Base-by-base conservation (phyloP, 92 coral and sea anemone species). In the Palythoa grandis region DNA sequence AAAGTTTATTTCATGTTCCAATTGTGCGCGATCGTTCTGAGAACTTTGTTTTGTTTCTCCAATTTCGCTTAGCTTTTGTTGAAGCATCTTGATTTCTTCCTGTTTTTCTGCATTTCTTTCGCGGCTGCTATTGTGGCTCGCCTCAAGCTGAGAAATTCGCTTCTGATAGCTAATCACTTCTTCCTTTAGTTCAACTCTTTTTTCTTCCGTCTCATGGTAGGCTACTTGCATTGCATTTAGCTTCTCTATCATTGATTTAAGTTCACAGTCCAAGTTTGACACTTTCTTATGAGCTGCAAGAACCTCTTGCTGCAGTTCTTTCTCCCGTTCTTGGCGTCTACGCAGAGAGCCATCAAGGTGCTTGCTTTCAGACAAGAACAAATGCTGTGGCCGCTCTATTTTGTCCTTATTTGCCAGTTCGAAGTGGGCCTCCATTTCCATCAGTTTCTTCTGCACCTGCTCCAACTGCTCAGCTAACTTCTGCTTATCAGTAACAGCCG, bases 361-460 rank as follows among this genome's bases (percentile, higher is more conserved):
- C 82, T 89, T 89, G 80, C 83, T 89, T 78, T 79, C 92, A 11
- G 74, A 58, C 35, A 43, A 60, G 19, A 71, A 84, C 66, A 89
- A 17, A 52, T 89, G 88, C 53, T 60, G 83, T 50, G 58, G 70
- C 4, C 73, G 58, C 2, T 66, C 85, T 19, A 20, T 48, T 13
- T 20, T 80, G 3, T 63, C 40, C 17, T 71, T 23, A 24, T 89
- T 92, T 11, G 88, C 88, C 77, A 95, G 87, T 83, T 95, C 95
- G 65, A 91, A 89, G 61, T 95, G 97, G 4, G 96, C 93, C 63
- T 97, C 99, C 61, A 97, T 71, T 83, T 95, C 94, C 87, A 89
- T 52, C 9, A 95, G 87, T 70, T 84, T 92, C 84, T 93, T 94
- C 86, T 87, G 92, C 9, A 96, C 83, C 35, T 89, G 92, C 5